phyloP scores from a whole-genome alignment of 2,888 invertebrate species.

The Pandemis heparana region DNA sequence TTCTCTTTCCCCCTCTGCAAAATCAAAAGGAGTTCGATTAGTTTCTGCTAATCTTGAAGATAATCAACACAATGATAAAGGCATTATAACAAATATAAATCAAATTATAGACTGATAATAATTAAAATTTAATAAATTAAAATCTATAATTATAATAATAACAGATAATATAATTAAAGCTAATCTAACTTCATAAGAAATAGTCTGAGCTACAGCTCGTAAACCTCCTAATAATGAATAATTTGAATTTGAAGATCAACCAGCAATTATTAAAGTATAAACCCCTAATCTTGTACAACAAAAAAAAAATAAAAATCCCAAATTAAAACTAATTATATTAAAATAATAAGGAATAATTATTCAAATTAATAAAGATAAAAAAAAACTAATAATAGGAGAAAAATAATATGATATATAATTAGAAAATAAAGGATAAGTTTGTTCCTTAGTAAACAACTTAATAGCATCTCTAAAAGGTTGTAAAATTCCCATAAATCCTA shows the following conservation, averaged over 20 bases:
- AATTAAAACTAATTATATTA: conserved; percentile 84
- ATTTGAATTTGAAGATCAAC: conserved; percentile 91
- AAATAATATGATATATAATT: conserved; percentile 87
- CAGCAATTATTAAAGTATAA: conserved; percentile 87
- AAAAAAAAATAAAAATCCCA: conserved; percentile 88
- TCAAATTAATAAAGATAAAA: conserved; percentile 86
- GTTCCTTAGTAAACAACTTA: conserved; percentile 90
- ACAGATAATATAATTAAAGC: conserved; percentile 87
- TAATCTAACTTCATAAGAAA: conserved; percentile 92
- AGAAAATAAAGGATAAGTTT: conserved; percentile 82
- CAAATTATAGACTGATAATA: conserved; percentile 81
- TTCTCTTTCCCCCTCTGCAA: conserved; percentile 92
- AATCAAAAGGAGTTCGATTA: conserved; percentile 92
- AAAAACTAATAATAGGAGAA: conserved; percentile 85
- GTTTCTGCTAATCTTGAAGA: conserved; percentile 88
- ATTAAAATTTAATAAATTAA: conserved; percentile 82
- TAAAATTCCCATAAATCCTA: conserved; percentile 86
- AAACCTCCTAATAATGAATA: conserved; percentile 89
- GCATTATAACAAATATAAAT: conserved; percentile 84
- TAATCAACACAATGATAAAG: conserved; percentile 85
- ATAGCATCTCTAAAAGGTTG: conserved; percentile 91
- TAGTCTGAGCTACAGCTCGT: conserved; percentile 89
- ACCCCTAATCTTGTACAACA: conserved; percentile 87
- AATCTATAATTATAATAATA: conserved; percentile 84
- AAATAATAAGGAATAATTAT: conserved; percentile 85